Base-by-base conservation (phyloP, 2,113 vertebrate genomes). In the Pteropus alecto region DNA sequence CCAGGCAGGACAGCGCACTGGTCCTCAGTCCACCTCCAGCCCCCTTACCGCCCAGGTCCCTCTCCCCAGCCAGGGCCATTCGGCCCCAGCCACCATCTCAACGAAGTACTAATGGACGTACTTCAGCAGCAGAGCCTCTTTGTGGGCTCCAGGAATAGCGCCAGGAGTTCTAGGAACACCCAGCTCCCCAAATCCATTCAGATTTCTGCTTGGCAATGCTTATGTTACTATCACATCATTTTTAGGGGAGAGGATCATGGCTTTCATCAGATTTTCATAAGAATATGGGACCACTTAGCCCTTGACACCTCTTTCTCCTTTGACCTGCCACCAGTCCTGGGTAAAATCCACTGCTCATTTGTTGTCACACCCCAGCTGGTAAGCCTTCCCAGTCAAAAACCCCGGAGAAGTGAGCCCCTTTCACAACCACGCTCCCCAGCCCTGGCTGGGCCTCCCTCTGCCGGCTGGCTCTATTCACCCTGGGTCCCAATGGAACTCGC, bases 371-470 rank as follows among this genome's bases (percentile, higher is more conserved):
- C 65, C 65, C 2, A 4, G 61, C 30, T 6, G 26, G 46, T 3
- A n/a, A 41, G 33, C 33, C 74, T 28, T 16, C 24, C 19, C 16
- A 18, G 26, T n/a, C 41, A 28, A 33, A 61, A 38, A 24, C 35
- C 61, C 24, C 0, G 4, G 1, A 48, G 14, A 26, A 28, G 8
- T 7, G 6, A 30, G 48, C 18, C 30, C 30, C 30, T 7, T 12
- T 33, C n/a, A 21, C 7, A 77, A 41, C 41, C 12, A 1, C 2
- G 30, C 13, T 41, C 30, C 30, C 9, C 16, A 4, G 58, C 43
- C 18, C 35, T 22, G 65, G 48, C 58, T 22, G 74, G 58, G 24
- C 30, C 58, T 54, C 86, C 16, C 12, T 81, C 67, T 41, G 70
- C 74, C 26, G 48, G 10, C 24, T 5, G 1, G 77, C 22, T 19